phyloP scores from a whole-genome alignment of 2,797 vertebrate species.

The Carapus acus region DNA sequence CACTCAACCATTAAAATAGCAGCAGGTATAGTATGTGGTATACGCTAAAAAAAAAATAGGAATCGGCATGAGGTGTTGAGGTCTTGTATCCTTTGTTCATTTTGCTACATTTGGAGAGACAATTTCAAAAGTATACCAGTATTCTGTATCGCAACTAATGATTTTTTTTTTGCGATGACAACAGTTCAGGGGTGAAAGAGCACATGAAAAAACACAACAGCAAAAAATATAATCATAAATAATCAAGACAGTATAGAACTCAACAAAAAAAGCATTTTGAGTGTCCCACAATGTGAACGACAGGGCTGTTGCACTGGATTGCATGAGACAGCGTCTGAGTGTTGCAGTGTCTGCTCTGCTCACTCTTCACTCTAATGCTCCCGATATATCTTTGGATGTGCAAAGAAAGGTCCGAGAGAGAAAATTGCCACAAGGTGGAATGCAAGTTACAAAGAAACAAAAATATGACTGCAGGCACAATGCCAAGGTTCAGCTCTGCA shows the following conservation, averaged over 20 bases:
- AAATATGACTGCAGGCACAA: constrained; percentile 7
- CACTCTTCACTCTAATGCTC: background rate
- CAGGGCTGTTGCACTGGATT: background rate
- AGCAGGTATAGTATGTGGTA: background rate
- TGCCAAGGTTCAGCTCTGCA: constrained; percentile 20
- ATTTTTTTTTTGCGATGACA: background rate
- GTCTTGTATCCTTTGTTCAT: background rate
- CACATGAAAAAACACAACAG: too few species aligned
- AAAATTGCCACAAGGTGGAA: constrained; percentile 1
- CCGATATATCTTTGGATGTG: background rate
- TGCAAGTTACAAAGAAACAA: background rate
- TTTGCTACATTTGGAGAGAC: too few species aligned
- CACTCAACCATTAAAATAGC: background rate
- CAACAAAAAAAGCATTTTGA: background rate
- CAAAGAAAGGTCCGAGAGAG: background rate
- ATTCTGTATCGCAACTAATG: background rate
- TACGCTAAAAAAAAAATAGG: background rate
- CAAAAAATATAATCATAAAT: too few species aligned
- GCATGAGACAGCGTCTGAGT: background rate
- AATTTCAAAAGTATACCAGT: too few species aligned
- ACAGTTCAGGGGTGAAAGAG: background rate
- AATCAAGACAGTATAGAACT: too few species aligned
- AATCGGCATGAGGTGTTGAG: background rate
- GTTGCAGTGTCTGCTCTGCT: background rate
- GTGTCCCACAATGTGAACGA: background rate